These are phyloP conservation scores for Aradophagus sp. DNA, from an alignment of 1,140 invertebrate species.

Conservation along the genomic window DNA sequence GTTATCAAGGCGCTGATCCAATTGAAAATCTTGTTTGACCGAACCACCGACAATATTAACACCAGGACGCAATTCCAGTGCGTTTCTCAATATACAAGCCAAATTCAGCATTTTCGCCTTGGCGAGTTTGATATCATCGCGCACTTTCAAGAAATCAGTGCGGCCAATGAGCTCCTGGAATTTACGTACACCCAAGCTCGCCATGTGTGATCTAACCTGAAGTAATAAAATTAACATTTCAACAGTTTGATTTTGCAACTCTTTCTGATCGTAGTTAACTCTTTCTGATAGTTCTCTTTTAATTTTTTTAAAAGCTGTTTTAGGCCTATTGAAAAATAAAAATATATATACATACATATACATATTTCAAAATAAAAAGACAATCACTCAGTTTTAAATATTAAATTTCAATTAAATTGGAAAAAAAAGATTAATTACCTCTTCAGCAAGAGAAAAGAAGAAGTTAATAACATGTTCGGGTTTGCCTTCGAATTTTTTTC, in stretches of 20 bases:
- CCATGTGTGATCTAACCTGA: conserved; percentile 90
- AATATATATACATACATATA: too few species aligned
- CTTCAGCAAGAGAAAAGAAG: conserved; percentile 97
- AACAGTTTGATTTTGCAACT: too few species aligned
- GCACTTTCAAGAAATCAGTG: conserved; percentile 88
- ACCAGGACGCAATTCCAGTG: conserved; percentile 89
- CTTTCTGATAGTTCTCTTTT: too few species aligned
- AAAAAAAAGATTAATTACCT: too few species aligned
- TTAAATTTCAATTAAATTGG: too few species aligned
- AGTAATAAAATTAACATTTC: conserved; percentile 10
- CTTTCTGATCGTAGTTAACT: too few species aligned
- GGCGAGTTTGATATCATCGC: conserved; percentile 72
- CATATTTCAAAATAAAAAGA: too few species aligned
- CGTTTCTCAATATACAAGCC: conserved; percentile 89
- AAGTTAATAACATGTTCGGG: conserved; percentile 99
- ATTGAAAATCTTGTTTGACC: conserved; percentile 90
- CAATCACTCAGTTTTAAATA: too few species aligned
- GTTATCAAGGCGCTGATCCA: conserved; percentile 93
- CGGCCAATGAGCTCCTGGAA: conserved; percentile 96
- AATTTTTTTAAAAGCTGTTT: too few species aligned
- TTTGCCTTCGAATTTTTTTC: conserved; percentile 97
- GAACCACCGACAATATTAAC: conserved; percentile 94
- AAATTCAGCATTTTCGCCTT: conserved; percentile 93
- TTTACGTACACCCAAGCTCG: conserved; percentile 89
- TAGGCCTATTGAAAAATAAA: too few species aligned